Evolutionary conservation across 2,113 vertebrate genomes (phyloP), one percentile per base, ranked within the genome.

Genomic region (Mola mola): DNA sequence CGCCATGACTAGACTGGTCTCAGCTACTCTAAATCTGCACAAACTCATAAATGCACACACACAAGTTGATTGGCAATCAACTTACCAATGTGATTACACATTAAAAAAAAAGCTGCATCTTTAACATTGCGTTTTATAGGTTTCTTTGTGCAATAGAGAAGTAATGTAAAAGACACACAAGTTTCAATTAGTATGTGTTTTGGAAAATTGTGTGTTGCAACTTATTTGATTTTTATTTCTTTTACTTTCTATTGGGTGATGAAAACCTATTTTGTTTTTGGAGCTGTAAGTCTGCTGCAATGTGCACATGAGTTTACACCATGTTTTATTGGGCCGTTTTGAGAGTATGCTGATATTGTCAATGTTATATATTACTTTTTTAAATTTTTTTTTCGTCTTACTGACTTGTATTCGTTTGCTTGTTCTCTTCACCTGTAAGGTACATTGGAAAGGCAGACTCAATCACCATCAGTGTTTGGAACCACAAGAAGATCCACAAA

Each of bases 401-500:
- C 1, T 7, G 0, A 22, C 36, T 26, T 20, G 2, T 31, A n/a
- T n/a, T n/a, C n/a, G n/a, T 19, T 24, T 0, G 1, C 17, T 36
- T 4, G 4, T 2, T 20, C 6, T 78, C 17, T 34, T 33, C 17
- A 17, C 3, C 12, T 68, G 25, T 62, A 87, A 99, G 97, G 72
- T 99, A 99, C 51, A 99, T 99, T 58, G 96, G 97, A 68, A 98
- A 98, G 77, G 94, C 96, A 0, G 97, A 99, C 88, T 99, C 97
- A 22, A 97, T 99, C 87, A 99, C 97, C 0, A 99, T 99, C 89
- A 99, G 97, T 1, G 95, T 99, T 28, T 99, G 97, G 97, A 99
- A 99, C 90, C 96, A 98, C 89, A 99, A 99, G 92, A 99, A 99
- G 90, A 98, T 99, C 72, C 97, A 98, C 89, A 99, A 99, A 93